Evolutionary conservation across 2,888 invertebrate genomes (phyloP), one percentile per base, ranked within the genome.

Genomic region (Agrochola lota): DNA sequence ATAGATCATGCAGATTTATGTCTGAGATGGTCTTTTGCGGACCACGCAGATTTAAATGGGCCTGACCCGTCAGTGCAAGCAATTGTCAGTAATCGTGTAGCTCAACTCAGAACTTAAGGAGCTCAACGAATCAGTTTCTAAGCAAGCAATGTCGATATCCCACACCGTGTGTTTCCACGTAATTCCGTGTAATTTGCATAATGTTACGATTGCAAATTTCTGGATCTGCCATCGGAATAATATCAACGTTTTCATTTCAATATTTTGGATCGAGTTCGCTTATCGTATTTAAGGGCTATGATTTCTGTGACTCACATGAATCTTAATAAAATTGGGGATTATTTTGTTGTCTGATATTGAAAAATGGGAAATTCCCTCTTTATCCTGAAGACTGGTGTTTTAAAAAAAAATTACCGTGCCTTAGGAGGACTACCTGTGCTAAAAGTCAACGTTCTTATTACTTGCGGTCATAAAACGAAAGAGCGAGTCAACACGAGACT

Each of bases 121-220:
- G 49, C 49, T 49, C 49, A 52, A 52, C 52, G 23, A 52, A 3
- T 23, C 23, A 52, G 52, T 52, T 52, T 52, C 23, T 52, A 23
- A 23, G 52, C 2, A 52, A 23, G 23, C 2, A 52, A 52, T 52
- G 26, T 26, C 15, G 12, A 2, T 55, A 62, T 71, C 12, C 1
- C 2, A 1, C 0, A 6, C 76, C 66, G 59, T 86, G 43, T 74
- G 64, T 83, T 78, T 76, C 17, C 70, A 68, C 8, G 15, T 55
- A 62, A 77, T 52, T 20, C 52, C 2, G 20, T 52, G 52, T 74
- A 60, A 85, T 89, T 89, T 87, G 77, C 89, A 87, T 89, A 90
- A 88, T 82, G 83, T 86, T 83, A 84, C 69, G 81, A 82, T 87
- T 88, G 83, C 77, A 83, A 88, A 86, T 89, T 88, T 85, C 81